These are phyloP conservation scores for Fabriciana adippe DNA, from an alignment of 2,888 invertebrate genomes.

Conservation along the genomic window DNA sequence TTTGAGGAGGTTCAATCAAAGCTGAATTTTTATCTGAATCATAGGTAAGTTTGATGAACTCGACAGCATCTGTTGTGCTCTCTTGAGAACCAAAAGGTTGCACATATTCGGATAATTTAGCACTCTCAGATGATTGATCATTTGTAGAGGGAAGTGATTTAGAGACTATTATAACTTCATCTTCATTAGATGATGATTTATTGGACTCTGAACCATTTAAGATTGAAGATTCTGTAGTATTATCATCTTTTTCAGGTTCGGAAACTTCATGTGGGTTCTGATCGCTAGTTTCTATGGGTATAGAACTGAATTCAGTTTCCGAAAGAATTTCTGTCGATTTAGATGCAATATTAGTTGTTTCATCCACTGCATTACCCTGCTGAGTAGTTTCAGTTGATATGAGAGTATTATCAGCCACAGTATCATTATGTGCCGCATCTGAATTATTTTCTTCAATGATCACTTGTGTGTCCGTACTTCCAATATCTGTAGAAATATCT, in stretches of 20 bases:
- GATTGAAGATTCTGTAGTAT: slow-evolving; percentile 50
- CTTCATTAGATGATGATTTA: slow-evolving; percentile 49
- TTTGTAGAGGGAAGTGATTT: slow-evolving; percentile 45
- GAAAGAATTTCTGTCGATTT: slow-evolving; percentile 70
- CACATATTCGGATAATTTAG: slow-evolving; percentile 71
- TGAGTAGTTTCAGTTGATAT: slow-evolving; percentile 18
- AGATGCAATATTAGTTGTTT: slow-evolving; percentile 53
- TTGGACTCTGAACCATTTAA: slow-evolving; percentile 39
- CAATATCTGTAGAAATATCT: slow-evolving; percentile 22
- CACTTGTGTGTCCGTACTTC: slow-evolving; percentile 16
- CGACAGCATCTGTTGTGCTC: slow-evolving; percentile 64
- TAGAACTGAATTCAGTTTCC: slow-evolving; percentile 70
- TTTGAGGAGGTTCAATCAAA: slow-evolving; percentile 58
- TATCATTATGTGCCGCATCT: slow-evolving; percentile 28
- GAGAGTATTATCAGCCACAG: slow-evolving; percentile 27
- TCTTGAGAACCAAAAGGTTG: slow-evolving; percentile 66
- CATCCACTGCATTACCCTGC: slow-evolving; percentile 42
- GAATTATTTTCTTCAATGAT: slow-evolving; percentile 29
- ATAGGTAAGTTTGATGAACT: slow-evolving; percentile 64
- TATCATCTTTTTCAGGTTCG: slow-evolving; percentile 58
- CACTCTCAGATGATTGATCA: slow-evolving; percentile 57
- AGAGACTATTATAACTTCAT: slow-evolving; percentile 57
- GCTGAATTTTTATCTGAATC: slow-evolving; percentile 59
- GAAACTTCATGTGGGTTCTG: slow-evolving; percentile 68
- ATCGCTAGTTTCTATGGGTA: slow-evolving; percentile 73